Percentiles rank a stretch among this genome's conserved stretches.
Conservation (phyloP, 2,797 vertebrate genomes). For the Miichthys miiuy region DNA sequence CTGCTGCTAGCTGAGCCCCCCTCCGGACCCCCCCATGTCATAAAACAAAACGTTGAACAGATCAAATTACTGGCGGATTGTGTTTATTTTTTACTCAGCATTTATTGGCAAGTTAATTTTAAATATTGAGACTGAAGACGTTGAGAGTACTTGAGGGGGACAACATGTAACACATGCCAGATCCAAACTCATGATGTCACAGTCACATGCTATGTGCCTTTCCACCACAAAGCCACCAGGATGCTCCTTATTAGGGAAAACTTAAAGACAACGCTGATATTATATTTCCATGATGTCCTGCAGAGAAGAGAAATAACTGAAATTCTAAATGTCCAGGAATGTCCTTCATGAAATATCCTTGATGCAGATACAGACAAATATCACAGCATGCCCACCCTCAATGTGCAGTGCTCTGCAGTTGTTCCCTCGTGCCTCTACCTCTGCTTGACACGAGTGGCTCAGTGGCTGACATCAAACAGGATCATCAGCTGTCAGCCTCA, state of each 20-base stretch:
- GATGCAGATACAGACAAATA: not conserved
- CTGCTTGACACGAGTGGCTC: slow-evolving; percentile 4
- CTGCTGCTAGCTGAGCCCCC: slow-evolving; percentile 16
- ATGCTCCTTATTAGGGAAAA: slow-evolving; percentile 30
- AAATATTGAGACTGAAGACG: slow-evolving; percentile 3
- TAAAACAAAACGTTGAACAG: slow-evolving; percentile 5
- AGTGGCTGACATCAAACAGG: slow-evolving; percentile 43
- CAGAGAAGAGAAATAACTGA: slow-evolving; percentile 8
- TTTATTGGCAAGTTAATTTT: slow-evolving; percentile 8
- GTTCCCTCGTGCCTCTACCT: slow-evolving; percentile 12
- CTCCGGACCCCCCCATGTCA: not conserved
- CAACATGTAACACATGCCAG: not conserved
- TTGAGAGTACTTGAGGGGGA: not conserved
- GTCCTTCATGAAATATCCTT: slow-evolving; percentile 21
- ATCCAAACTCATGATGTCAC: slow-evolving; percentile 8
- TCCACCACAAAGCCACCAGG: not conserved
- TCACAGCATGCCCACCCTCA: slow-evolving; percentile 14
- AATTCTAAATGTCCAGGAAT: slow-evolving; percentile 14
- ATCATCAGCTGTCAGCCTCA: slow-evolving; percentile 43
- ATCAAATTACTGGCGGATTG: slow-evolving; percentile 25
- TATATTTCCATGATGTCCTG: not conserved
- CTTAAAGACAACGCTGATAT: slow-evolving; percentile 1
- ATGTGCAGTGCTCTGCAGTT: slow-evolving; percentile 6
- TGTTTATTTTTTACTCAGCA: not conserved
- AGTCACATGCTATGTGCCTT: not conserved